Base-by-base conservation (phyloP, 2,888 invertebrate species). In the Amphiduros pacificus region DNA sequence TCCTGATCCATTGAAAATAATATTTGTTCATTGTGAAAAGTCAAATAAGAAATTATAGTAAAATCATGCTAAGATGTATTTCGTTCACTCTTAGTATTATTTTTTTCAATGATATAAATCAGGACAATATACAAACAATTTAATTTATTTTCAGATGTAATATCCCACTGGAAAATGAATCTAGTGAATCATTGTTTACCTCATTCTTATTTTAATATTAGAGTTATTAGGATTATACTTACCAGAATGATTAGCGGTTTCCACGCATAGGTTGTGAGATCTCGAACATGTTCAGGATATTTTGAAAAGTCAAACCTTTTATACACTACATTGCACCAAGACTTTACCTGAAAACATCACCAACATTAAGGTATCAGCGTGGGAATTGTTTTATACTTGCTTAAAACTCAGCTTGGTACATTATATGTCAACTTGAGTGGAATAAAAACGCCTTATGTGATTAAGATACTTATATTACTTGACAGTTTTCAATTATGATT, bases 1-100 rank as follows among this genome's bases (percentile, higher is more conserved):
- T 65, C 63, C 64, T 67, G 60, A 26, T 17, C 9, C 36, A 36
- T 11, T 36, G 17, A 9, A 36, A 36, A 17, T 36, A 36, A 36
- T 17, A 36, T 11, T 11, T 36, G 36, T 9, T 17, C 36, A 36
- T 36, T 36, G 11, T 11, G 36, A 11, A 9, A 17, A 17, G 36
- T 36, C 36, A 36, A 36, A 36, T 36, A n/a, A n/a, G n/a, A n/a
- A n/a, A n/a, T n/a, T n/a, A n/a, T n/a, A n/a, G n/a, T n/a, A n/a
- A n/a, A n/a, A n/a, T n/a, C n/a, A n/a, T n/a, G n/a, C n/a, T n/a
- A n/a, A n/a, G n/a, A n/a, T n/a, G n/a, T n/a, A n/a, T n/a, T n/a
- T n/a, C n/a, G n/a, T n/a, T n/a, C n/a, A n/a, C n/a, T n/a, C n/a
- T n/a, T n/a, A n/a, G n/a, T n/a, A n/a, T n/a, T n/a, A n/a, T n/a